Conservation (phyloP, 2,113 vertebrate genomes). For the Plecotus auritus region DNA sequence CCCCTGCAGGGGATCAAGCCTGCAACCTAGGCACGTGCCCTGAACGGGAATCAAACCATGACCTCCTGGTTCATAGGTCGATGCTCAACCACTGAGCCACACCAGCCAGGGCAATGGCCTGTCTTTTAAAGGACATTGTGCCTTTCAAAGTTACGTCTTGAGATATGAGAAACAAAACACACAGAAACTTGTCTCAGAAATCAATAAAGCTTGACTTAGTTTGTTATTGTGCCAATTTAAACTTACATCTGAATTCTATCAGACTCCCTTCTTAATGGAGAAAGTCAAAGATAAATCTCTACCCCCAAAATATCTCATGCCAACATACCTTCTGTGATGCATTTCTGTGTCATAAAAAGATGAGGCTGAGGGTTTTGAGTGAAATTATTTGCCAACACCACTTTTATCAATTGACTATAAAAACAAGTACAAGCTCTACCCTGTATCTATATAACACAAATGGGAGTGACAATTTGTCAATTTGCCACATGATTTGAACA, state of each 20-base stretch:
- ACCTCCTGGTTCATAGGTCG: too few species aligned
- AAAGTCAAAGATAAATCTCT: constrained; percentile 51
- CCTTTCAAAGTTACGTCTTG: constrained; percentile 43
- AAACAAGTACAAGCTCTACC: neutral
- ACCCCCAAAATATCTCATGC: constrained; percentile 26
- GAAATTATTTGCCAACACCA: constrained; percentile 15
- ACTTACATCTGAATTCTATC: constrained; percentile 61
- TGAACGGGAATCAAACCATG: too few species aligned
- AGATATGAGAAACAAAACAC: constrained; percentile 26
- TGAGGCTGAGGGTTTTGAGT: constrained; percentile 10
- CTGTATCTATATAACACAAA: neutral
- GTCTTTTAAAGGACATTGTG: constrained; percentile 24
- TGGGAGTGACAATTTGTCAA: neutral
- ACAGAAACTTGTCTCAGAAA: constrained; percentile 42
- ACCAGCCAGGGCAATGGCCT: neutral
- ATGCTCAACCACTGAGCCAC: too few species aligned
- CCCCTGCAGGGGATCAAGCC: too few species aligned
- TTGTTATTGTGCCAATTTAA: constrained; percentile 60
- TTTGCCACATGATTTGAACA: neutral
- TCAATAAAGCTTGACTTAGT: constrained; percentile 55
- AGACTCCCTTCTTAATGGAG: constrained; percentile 51
- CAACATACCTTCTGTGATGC: neutral
- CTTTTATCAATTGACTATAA: constrained; percentile 2
- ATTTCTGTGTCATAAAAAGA: constrained; percentile 35
- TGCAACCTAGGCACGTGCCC: too few species aligned